phyloP scores from a whole-genome alignment of 2,797 vertebrate genomes.

The Sebastiscus tertius region DNA sequence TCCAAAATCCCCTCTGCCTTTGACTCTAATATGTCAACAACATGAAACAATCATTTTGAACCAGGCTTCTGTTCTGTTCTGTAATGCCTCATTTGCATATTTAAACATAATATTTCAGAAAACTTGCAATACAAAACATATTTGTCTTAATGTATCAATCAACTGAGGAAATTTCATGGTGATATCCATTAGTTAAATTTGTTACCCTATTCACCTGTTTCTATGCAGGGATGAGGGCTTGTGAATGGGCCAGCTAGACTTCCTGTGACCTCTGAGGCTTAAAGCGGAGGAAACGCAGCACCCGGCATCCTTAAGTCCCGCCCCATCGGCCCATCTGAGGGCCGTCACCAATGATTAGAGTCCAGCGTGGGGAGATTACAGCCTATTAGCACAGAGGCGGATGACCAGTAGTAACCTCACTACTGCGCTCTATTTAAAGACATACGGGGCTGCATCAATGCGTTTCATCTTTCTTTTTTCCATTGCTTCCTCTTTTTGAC shows the following conservation, averaged over 20 bases:
- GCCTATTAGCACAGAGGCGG: slow-evolving; percentile 76
- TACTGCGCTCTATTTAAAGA: slow-evolving; percentile 59
- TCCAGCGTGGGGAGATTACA: slow-evolving; percentile 71
- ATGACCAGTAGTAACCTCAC: slow-evolving; percentile 74
- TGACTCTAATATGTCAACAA: too few relatives aligned
- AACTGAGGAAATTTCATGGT: too few relatives aligned
- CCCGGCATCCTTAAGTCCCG: slow-evolving; percentile 52
- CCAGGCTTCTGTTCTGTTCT: too few relatives aligned
- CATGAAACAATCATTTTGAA: too few relatives aligned
- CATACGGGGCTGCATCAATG: not conserved
- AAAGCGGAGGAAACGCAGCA: slow-evolving; percentile 47
- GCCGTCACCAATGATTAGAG: slow-evolving; percentile 77
- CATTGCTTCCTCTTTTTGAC: not conserved
- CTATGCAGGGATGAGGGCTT: not conserved
- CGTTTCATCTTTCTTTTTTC: not conserved
- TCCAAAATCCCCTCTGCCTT: too few relatives aligned
- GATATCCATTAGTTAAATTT: too few relatives aligned
- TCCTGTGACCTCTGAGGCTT: slow-evolving; percentile 55
- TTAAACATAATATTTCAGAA: too few relatives aligned
- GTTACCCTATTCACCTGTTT: not conserved
- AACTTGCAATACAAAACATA: too few relatives aligned
- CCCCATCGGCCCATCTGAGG: slow-evolving; percentile 74
- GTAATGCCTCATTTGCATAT: too few relatives aligned
- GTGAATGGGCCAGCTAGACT: not conserved
- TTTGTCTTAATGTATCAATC: too few relatives aligned